Percentiles rank a stretch among this genome's conserved stretches.
Evolutionary conservation across 2,113 vertebrate genomes (phyloP).

Genomic region (Pelvicachromis taeniatus): DNA sequence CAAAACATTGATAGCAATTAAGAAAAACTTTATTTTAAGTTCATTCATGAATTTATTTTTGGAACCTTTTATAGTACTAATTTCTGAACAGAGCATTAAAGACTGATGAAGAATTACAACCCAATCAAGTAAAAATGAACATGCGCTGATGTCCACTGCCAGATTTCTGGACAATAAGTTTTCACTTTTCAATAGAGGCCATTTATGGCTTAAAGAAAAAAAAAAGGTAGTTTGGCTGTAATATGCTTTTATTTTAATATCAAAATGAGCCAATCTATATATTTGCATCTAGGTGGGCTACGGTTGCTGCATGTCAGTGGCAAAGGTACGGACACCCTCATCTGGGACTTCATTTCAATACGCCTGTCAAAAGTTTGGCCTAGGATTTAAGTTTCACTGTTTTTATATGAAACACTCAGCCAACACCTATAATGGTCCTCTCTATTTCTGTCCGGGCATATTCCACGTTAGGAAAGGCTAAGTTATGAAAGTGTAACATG

Average conservation of each 20-base stretch:
- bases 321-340: constrained; percentile 54
- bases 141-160: not conserved
- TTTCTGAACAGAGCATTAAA: not conserved
- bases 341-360: constrained; percentile 57
- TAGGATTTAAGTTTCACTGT: constrained; percentile 65
- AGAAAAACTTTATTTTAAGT: not conserved
- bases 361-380: constrained; percentile 73
- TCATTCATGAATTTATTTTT: not conserved
- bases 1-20: not conserved
- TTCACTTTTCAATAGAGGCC: not conserved
- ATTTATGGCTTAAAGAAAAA: not conserved
- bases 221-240: not conserved
- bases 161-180: not conserved
- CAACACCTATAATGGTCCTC: constrained; percentile 64
- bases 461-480: constrained; percentile 57
- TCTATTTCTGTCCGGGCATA: not conserved
- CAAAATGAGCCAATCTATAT: constrained; percentile 12
- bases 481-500: constrained; percentile 46
- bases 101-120: not conserved
- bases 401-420: constrained; percentile 74
- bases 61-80: not conserved
- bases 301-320: constrained; percentile 42
- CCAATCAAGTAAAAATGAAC: not conserved
- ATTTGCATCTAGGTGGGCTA: constrained; percentile 29
- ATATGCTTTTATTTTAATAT: constrained; percentile 13